Base-by-base conservation (phyloP, 2,113 vertebrate genomes). In the Rhinolophus sinicus region DNA sequence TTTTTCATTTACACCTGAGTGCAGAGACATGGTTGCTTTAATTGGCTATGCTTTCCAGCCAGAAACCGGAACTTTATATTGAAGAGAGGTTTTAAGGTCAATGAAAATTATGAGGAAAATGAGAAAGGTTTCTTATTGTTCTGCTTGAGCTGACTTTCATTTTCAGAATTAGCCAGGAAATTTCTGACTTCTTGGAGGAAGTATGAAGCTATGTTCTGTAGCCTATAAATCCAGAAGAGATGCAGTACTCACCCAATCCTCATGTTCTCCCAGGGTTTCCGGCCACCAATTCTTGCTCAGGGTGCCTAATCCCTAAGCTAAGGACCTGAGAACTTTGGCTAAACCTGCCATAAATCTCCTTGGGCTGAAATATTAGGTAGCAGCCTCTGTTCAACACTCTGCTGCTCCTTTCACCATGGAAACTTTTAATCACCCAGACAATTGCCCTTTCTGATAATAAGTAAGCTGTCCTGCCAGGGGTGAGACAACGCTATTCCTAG, bases 81-180 rank as follows among this genome's bases (percentile, higher is more conserved):
- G 75, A 60, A 78, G 81, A 93, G 56, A 83, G n/a, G n/a, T 85
- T 82, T 96, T 64, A 95, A 73, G 24, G 75, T 91, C 56, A 83
- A 47, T 62, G 58, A 65, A 85, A 96, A 96, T 78, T 75, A 92
- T 33, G 15, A 70, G 24, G 69, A 38, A 60, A 72, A 64, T 75
- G 26, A 85, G 52, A 69, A 90, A 95, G n/a, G 18, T 52, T 88
- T 52, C 44, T 86, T 86, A 81, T 72, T 95, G 30, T 64, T 93
- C 50, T 96, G 50, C 62, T 73, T 80, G 47, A 60, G 33, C 44
- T 52, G 58, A 88, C 30, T 75, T 96, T 78, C 33, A 58, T 69
- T 93, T 85, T 94, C 64, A 89, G 77, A 96, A 93, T 94, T 54
- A 83, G 50, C 56, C 47, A 93, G 47, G 40, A 96, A 90, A 81